Percentiles rank a stretch among this genome's conserved stretches.
phyloP scores from a whole-genome alignment of 2,888 invertebrate genomes.

The Mesorhabditis sp. region DNA sequence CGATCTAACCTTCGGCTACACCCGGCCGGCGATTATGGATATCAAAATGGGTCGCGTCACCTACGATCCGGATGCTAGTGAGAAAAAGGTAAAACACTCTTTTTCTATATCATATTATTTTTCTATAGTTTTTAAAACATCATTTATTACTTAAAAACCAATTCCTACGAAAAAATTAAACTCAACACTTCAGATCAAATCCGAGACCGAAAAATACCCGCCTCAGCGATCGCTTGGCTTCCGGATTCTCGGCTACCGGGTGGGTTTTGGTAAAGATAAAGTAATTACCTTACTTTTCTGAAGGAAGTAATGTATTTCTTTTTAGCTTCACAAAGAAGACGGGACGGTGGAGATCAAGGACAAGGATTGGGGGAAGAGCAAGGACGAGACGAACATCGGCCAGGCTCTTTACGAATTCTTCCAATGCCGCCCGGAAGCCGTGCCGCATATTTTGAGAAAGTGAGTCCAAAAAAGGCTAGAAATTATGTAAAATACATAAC shows the following conservation, averaged over 20 bases:
- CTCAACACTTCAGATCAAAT: neutral
- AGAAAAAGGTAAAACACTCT: conserved; percentile 29
- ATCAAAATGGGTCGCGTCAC: conserved; percentile 50
- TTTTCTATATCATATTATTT: neutral
- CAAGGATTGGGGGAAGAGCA: conserved; percentile 36
- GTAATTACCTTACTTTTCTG: conserved; percentile 7
- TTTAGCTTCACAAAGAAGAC: conserved; percentile 31
- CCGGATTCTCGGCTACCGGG: conserved; percentile 52
- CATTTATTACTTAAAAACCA: neutral
- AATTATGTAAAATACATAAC: too few species aligned
- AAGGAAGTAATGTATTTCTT: neutral
- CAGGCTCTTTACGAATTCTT: conserved; percentile 1
- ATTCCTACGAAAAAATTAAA: neutral
- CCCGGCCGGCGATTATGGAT: conserved; percentile 35
- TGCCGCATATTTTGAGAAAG: neutral
- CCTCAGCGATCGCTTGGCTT: conserved; percentile 46
- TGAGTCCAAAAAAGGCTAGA: neutral
- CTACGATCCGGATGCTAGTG: conserved; percentile 47
- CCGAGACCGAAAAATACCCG: conserved; percentile 44
- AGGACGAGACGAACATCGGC: conserved; percentile 28
- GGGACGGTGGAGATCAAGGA: conserved; percentile 25
- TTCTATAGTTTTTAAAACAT: neutral
- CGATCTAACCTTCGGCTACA: conserved; percentile 39
- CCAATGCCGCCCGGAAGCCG: neutral
- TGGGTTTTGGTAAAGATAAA: conserved; percentile 21